Conservation (phyloP, 2,797 vertebrate genomes). For the Sylvia borin region DNA sequence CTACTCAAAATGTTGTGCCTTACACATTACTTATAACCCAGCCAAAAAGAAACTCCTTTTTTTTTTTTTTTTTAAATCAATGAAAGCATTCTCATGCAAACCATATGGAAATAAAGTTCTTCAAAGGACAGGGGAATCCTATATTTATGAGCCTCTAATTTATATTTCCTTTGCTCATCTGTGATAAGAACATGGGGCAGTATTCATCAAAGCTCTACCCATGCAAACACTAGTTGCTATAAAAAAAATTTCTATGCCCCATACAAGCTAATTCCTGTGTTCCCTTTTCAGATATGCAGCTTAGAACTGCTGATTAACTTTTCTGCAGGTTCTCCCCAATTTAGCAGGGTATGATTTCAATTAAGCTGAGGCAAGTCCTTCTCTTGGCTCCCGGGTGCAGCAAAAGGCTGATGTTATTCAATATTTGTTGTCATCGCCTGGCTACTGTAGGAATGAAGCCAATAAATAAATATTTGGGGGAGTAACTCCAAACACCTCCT, state of each 20-base stretch:
- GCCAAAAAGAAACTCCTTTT: not conserved
- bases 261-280: not conserved
- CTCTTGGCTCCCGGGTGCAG: not conserved
- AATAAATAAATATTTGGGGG: not conserved
- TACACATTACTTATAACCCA: not conserved
- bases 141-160: conserved; percentile 51
- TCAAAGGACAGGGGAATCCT: conserved; percentile 49
- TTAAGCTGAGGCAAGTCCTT: not conserved
- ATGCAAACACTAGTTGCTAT: not conserved
- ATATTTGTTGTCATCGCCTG: not conserved
- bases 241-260: not conserved
- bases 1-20: not conserved
- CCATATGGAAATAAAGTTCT: not conserved
- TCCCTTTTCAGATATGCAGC: not conserved
- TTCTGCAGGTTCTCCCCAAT: not conserved
- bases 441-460: not conserved
- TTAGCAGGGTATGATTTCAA: not conserved
- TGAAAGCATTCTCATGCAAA: conserved; percentile 5
- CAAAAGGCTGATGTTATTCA: not conserved
- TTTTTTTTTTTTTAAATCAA: not conserved
- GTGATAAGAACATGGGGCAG: not conserved
- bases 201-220: conserved; percentile 31
- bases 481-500: not conserved
- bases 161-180: conserved; percentile 46
- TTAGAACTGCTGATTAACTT: not conserved